Evolutionary conservation across 2,888 invertebrate species (phyloP).

Genomic region (Cephus pygmeus): DNA sequence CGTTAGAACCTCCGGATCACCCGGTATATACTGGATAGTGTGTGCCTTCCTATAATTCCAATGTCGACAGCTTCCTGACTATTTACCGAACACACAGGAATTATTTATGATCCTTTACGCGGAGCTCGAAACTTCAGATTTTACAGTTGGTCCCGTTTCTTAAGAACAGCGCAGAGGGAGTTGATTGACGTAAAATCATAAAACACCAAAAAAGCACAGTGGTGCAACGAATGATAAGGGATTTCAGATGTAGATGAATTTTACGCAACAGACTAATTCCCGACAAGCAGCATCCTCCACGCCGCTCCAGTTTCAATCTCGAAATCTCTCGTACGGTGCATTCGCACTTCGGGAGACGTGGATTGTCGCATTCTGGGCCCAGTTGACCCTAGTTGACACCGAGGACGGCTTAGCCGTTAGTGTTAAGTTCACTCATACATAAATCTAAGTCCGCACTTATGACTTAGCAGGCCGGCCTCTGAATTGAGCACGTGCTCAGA

Average conservation of each 20-base stretch:
- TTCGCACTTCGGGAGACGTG: slow-evolving; percentile 48
- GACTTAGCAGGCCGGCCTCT: slow-evolving; percentile 47
- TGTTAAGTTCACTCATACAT: slow-evolving; percentile 64
- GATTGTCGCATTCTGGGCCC: slow-evolving; percentile 65
- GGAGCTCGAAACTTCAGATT: neutral
- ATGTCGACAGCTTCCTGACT: neutral
- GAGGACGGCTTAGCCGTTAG: slow-evolving; percentile 64
- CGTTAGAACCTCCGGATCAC: slow-evolving; percentile 4
- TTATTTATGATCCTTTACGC: neutral
- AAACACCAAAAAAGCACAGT: neutral
- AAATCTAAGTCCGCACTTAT: slow-evolving; percentile 63
- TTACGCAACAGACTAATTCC: neutral
- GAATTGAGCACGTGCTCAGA: slow-evolving; percentile 66
- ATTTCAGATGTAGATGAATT: neutral
- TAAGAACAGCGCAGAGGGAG: neutral
- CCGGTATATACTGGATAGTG: slow-evolving; percentile 2
- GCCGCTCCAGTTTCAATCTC: slow-evolving; percentile 37
- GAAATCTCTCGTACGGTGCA: slow-evolving; percentile 40
- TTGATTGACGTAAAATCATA: neutral
- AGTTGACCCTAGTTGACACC: slow-evolving; percentile 65
- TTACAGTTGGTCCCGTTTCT: neutral
- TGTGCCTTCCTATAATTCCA: slow-evolving; percentile 13
- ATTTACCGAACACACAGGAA: neutral
- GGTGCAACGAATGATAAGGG: too few species aligned
- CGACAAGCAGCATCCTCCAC: too few species aligned